Conservation (phyloP, 2,797 vertebrate species). For the Tapirus indicus region DNA sequence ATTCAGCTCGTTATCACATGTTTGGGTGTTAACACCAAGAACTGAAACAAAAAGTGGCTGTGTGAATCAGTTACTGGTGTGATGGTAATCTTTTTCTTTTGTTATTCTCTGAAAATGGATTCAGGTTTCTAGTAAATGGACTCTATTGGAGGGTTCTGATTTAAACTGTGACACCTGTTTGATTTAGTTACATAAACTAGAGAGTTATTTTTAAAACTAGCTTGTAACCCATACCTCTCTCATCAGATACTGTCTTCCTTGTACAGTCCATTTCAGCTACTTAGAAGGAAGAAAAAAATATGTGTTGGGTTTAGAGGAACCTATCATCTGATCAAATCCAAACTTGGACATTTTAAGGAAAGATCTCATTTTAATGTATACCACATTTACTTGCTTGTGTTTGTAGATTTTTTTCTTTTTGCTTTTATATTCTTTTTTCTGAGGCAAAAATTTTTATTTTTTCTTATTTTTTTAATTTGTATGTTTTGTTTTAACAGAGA, state of each 20-base stretch:
- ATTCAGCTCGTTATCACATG: constrained; percentile 64
- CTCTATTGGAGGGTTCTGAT: constrained; percentile 35
- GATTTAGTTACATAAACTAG: constrained; percentile 41
- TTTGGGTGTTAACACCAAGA: constrained; percentile 83
- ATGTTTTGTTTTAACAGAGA: constrained; percentile 22
- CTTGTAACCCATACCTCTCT: neutral
- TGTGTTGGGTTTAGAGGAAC: neutral
- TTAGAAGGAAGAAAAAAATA: constrained; percentile 4
- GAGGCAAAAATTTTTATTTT: neutral
- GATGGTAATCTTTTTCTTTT: constrained; percentile 73
- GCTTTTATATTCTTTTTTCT: neutral
- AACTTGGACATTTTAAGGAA: neutral
- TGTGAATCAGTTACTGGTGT: constrained; percentile 75
- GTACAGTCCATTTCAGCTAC: neutral
- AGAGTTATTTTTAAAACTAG: constrained; percentile 18
- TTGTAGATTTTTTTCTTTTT: neutral
- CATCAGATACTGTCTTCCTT: neutral
- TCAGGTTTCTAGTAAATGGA: constrained; percentile 45
- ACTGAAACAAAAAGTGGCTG: constrained; percentile 87
- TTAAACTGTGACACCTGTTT: neutral
- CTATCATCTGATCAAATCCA: neutral
- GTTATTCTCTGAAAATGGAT: constrained; percentile 53
- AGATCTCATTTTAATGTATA: neutral
- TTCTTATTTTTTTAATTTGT: neutral
- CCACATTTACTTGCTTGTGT: neutral